These are phyloP conservation scores for Natator depressus DNA, from an alignment of 2,113 vertebrate species.

Conservation along the genomic window DNA sequence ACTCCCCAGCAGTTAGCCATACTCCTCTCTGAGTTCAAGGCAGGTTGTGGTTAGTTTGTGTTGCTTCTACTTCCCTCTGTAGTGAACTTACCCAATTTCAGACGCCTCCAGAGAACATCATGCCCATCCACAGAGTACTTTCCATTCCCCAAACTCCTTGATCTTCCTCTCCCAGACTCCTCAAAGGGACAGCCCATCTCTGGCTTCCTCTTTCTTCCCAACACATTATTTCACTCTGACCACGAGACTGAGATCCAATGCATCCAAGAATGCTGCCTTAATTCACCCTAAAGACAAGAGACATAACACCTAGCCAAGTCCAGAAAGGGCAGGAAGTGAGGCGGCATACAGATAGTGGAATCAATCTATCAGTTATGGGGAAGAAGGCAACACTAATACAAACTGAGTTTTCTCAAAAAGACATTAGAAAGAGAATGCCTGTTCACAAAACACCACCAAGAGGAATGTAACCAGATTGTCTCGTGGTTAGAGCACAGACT, in stretches of 20 bases:
- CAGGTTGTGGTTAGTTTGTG: background rate
- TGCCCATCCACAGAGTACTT: constrained; percentile 16
- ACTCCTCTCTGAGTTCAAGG: constrained; percentile 34
- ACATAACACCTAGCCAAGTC: background rate
- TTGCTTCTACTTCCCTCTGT: background rate
- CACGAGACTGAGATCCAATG: constrained; percentile 37
- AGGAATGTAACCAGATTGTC: background rate
- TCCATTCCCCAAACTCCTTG: constrained; percentile 41
- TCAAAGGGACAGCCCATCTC: background rate
- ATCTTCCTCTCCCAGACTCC: constrained; percentile 6
- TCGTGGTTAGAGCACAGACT: background rate
- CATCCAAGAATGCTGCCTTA: constrained; percentile 30
- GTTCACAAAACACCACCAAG: constrained; percentile 45
- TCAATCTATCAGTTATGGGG: constrained; percentile 35
- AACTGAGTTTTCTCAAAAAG: background rate
- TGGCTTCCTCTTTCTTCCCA: constrained; percentile 46
- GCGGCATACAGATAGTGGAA: constrained; percentile 29
- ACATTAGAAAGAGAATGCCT: background rate
- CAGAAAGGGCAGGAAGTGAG: background rate
- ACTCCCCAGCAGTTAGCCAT: background rate
- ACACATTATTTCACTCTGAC: constrained; percentile 45
- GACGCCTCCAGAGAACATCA: constrained; percentile 17
- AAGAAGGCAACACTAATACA: background rate
- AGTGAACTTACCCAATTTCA: background rate
- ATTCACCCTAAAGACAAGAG: constrained; percentile 1